Conservation (phyloP, 2,888 invertebrate genomes). For the Lamellibrachia satsuma region DNA sequence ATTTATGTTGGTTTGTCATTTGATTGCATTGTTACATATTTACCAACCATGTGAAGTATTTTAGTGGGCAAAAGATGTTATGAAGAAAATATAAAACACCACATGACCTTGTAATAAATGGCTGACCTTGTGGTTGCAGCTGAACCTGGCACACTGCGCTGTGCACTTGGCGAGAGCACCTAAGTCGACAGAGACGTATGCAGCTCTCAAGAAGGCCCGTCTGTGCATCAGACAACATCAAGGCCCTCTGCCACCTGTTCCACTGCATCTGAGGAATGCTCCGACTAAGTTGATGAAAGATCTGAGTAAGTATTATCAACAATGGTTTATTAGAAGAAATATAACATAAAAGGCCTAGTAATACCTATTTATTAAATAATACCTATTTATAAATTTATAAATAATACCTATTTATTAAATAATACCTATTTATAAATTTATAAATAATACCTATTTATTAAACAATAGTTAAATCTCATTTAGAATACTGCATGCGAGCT, state of each 20-base stretch:
- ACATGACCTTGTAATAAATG: neutral
- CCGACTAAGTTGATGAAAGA: slow-evolving; percentile 81
- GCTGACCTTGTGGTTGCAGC: slow-evolving; percentile 43
- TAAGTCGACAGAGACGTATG: slow-evolving; percentile 76
- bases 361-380: neutral
- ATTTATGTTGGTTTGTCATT: no score
- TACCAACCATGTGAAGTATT: no score
- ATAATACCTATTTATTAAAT: neutral
- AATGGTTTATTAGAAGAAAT: neutral
- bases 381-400: neutral
- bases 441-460: neutral
- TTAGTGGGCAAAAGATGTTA: no score
- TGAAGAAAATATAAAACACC: neutral
- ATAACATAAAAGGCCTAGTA: neutral
- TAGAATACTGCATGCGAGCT: no score
- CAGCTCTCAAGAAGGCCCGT: slow-evolving; percentile 73
- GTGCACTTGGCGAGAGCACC: slow-evolving; percentile 80
- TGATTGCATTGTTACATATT: no score
- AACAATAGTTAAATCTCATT: neutral
- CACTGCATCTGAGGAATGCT: slow-evolving; percentile 83
- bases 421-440: neutral
- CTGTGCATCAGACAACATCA: slow-evolving; percentile 71
- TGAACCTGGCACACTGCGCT: slow-evolving; percentile 78
- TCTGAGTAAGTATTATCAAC: slow-evolving; percentile 67
- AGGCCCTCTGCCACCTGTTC: slow-evolving; percentile 79